Evolutionary conservation across 2,797 vertebrate species (phyloP).

Genomic region (Botia kubotai): DNA sequence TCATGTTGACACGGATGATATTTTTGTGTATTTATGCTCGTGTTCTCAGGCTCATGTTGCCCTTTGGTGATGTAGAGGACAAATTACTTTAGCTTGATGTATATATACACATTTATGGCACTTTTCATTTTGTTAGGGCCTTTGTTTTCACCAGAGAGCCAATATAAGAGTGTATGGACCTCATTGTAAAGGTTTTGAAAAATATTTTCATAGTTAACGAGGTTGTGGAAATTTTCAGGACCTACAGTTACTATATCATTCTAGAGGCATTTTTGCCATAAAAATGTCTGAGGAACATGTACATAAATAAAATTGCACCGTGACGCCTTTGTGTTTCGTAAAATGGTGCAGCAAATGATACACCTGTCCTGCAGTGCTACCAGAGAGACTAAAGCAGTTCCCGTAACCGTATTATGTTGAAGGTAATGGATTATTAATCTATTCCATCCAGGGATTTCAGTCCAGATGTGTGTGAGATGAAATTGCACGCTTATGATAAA

Average conservation of each 20-base stretch:
- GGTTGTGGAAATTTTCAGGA: background rate
- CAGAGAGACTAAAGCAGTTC: slow-evolving; percentile 9
- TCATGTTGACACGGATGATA: background rate
- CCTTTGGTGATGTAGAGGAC: slow-evolving; percentile 32
- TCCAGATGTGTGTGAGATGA: slow-evolving; percentile 48
- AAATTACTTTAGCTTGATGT: slow-evolving; percentile 25
- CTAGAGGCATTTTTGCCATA: too few species aligned
- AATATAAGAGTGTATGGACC: background rate
- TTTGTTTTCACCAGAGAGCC: background rate
- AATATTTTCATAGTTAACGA: background rate
- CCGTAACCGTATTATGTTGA: slow-evolving; percentile 2
- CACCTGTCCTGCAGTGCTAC: background rate
- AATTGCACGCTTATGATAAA: slow-evolving; percentile 53
- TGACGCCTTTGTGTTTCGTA: background rate
- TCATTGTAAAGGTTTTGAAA: background rate
- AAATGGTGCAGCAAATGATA: background rate
- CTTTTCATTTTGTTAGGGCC: background rate
- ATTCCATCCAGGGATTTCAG: slow-evolving; percentile 41
- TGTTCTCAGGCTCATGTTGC: slow-evolving; percentile 25
- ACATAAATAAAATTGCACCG: too few species aligned
- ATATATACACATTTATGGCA: background rate
- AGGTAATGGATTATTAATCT: slow-evolving; percentile 48
- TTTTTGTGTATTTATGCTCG: slow-evolving; percentile 26
- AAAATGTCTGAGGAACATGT: too few species aligned
- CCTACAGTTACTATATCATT: background rate